phyloP scores from a whole-genome alignment of 2,113 vertebrate species.

The Trachemys scripta region DNA sequence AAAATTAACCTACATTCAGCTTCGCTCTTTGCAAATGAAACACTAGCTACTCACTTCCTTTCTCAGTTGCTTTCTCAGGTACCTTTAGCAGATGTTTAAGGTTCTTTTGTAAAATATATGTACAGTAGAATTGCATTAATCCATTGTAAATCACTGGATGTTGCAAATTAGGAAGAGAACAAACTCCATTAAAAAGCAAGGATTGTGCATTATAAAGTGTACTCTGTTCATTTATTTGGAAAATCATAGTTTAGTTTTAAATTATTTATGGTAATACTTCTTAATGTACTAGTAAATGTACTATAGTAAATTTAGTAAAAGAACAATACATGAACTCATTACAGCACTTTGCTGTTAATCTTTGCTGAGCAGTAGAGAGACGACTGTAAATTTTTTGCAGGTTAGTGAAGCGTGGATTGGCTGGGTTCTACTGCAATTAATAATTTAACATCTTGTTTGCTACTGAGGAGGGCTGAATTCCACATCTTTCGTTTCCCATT shows the following conservation, averaged over 20 bases:
- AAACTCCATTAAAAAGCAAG: slow-evolving; percentile 31
- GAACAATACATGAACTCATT: slow-evolving; percentile 67
- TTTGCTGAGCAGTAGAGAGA: slow-evolving; percentile 62
- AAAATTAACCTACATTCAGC: not conserved
- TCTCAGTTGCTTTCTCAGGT: not conserved
- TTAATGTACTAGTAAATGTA: slow-evolving; percentile 50
- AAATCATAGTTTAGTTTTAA: slow-evolving; percentile 60
- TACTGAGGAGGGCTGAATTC: not conserved
- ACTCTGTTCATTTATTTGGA: slow-evolving; percentile 67
- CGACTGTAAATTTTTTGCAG: slow-evolving; percentile 57
- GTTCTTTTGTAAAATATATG: slow-evolving; percentile 2
- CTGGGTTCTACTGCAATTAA: slow-evolving; percentile 36
- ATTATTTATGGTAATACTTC: slow-evolving; percentile 67
- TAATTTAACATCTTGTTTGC: slow-evolving; percentile 11
- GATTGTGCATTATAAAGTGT: slow-evolving; percentile 44
- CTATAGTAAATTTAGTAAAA: slow-evolving; percentile 62
- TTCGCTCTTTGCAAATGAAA: not conserved
- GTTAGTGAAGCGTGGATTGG: slow-evolving; percentile 63
- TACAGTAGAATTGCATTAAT: slow-evolving; percentile 42
- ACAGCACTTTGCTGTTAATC: slow-evolving; percentile 69
- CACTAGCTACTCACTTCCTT: accelerated
- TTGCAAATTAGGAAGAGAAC: slow-evolving; percentile 52
- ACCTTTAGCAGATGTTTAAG: slow-evolving; percentile 24
- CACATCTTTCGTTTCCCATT: not conserved
- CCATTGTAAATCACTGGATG: slow-evolving; percentile 37